Evolutionary conservation across 2,113 vertebrate genomes (phyloP).

Genomic region (Syrrhaptes paradoxus): DNA sequence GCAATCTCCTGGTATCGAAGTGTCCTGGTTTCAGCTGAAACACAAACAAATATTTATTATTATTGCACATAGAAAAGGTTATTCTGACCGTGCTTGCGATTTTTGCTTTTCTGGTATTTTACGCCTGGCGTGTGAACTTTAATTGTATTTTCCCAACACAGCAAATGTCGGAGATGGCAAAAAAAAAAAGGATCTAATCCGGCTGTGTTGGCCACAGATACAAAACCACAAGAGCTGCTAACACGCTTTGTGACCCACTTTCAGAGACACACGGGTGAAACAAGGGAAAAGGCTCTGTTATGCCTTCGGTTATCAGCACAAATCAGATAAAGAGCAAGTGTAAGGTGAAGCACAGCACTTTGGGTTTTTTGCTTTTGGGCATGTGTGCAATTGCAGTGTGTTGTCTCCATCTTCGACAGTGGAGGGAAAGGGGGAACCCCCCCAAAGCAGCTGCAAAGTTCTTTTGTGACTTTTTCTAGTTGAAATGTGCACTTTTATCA

Average conservation of each 20-base stretch:
- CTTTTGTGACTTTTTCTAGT: neutral
- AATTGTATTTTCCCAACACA: neutral
- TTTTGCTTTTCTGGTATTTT: neutral
- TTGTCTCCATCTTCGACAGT: neutral
- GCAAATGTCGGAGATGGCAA: neutral
- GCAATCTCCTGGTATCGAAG: neutral
- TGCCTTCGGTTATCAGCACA: too few species aligned
- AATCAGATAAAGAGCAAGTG: neutral
- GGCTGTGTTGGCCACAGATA: neutral
- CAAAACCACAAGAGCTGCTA: neutral
- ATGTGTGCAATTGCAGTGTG: accelerated
- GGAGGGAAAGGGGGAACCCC: neutral
- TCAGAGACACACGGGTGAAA: neutral
- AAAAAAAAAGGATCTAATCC: neutral
- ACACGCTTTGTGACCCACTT: neutral
- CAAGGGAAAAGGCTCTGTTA: neutral
- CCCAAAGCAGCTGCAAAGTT: neutral
- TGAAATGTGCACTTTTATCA: neutral
- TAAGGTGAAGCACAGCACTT: neutral
- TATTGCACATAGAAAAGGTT: neutral
- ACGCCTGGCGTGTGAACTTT: neutral
- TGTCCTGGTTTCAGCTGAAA: too few species aligned
- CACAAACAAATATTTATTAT: neutral
- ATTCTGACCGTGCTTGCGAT: neutral
- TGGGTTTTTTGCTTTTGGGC: neutral